Percentiles rank a stretch among this genome's conserved stretches.
These are phyloP conservation scores for Araneus ventricosus DNA, from an alignment of 1,140 invertebrate species.

Conservation along the genomic window DNA sequence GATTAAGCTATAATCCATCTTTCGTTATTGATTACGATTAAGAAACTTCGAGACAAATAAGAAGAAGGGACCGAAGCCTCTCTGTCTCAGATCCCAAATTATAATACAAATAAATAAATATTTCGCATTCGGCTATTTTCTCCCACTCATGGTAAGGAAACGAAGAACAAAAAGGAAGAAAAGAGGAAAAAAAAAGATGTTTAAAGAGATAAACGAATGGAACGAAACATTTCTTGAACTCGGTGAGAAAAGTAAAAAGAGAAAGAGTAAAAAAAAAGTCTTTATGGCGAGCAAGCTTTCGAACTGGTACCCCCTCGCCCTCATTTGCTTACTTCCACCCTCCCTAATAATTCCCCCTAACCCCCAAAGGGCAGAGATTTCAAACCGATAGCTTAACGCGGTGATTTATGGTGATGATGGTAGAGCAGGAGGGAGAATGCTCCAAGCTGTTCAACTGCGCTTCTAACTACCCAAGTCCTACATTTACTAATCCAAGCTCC, in stretches of 20 bases:
- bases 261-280: conserved; percentile 17
- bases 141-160: neutral
- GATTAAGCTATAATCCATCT: conserved; percentile 22
- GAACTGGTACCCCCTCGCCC: conserved; percentile 50
- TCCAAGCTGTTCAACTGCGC: conserved; percentile 58
- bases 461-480: conserved; percentile 56
- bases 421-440: conserved; percentile 34
- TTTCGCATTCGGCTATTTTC: neutral
- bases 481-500: conserved; percentile 60
- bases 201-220: conserved; percentile 25
- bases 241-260: neutral
- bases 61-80: neutral
- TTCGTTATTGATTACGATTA: conserved; percentile 9
- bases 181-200: conserved; percentile 1
- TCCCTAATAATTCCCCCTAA: conserved; percentile 58
- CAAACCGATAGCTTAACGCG: conserved; percentile 71
- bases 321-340: conserved; percentile 65
- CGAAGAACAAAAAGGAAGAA: neutral
- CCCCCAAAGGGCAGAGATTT: conserved; percentile 65
- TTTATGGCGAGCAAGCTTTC: conserved; percentile 49
- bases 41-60: neutral
- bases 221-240: neutral
- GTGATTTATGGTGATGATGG: conserved; percentile 72
- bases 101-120: conserved; percentile 26
- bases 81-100: neutral